Evolutionary conservation across 2,888 invertebrate species (phyloP).

Genomic region (Hymenopus coronatus): DNA sequence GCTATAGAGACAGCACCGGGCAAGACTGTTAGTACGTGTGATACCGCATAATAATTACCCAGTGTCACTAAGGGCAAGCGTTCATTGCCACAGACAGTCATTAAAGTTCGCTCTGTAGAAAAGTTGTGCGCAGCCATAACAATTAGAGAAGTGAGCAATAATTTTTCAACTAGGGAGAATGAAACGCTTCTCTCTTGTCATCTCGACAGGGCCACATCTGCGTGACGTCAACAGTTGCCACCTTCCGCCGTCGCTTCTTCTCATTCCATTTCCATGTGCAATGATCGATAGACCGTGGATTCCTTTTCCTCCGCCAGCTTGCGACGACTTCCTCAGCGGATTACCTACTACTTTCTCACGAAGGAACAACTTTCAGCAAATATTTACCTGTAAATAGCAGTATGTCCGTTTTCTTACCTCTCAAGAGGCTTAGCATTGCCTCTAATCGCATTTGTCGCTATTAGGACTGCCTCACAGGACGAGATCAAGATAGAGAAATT

Average conservation of each 20-base stretch:
- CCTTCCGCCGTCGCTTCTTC: not conserved
- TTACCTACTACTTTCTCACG: not conserved
- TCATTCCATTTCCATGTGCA: not conserved
- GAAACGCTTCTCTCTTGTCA: not conserved
- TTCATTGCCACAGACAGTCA: too few species aligned
- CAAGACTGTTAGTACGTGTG: too few species aligned
- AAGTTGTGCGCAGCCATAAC: too few species aligned
- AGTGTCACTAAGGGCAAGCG: too few species aligned
- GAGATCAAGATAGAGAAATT: too few species aligned
- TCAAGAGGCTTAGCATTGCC: too few species aligned
- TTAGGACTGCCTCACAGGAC: too few species aligned
- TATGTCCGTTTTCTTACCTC: not conserved
- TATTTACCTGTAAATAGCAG: not conserved
- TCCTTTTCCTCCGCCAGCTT: too few species aligned
- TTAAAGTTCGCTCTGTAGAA: too few species aligned
- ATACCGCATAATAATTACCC: too few species aligned
- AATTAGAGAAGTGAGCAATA: not conserved
- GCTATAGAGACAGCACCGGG: too few species aligned
- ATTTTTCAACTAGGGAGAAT: not conserved
- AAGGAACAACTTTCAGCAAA: not conserved
- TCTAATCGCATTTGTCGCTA: too few species aligned
- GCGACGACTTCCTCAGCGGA: not conserved
- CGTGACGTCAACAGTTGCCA: not conserved
- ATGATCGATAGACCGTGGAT: not conserved
- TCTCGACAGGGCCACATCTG: not conserved